phyloP scores from a whole-genome alignment of 2,888 invertebrate species.

The Ephialtes manifestator region DNA sequence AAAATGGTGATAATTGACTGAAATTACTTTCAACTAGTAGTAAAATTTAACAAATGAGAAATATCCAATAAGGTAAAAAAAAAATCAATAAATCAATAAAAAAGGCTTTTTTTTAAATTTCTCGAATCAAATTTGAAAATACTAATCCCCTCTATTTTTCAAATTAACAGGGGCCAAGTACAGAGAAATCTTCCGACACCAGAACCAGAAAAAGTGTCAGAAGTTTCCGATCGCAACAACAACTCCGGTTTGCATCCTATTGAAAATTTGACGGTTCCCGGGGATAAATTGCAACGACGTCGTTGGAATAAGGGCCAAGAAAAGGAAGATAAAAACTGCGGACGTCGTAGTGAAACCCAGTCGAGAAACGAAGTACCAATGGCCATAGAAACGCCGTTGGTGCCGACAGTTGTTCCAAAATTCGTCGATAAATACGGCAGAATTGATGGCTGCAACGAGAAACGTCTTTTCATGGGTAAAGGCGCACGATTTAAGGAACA shows the following conservation, averaged over 20 bases:
- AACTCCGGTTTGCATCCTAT: background rate
- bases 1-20: too few relatives aligned
- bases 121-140: background rate
- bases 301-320: background rate
- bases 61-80: too few relatives aligned
- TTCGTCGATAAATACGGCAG: constrained; percentile 71
- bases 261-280: background rate
- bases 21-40: too few relatives aligned
- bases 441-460: constrained; percentile 70
- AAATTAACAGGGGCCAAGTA: constrained; percentile 48
- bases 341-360: background rate
- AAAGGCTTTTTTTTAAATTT: too few relatives aligned
- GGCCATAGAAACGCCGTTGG: background rate
- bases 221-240: constrained; percentile 47
- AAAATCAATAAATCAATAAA: too few relatives aligned
- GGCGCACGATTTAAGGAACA: constrained; percentile 75
- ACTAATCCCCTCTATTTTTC: background rate
- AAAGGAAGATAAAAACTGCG: background rate
- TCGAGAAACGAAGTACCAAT: background rate
- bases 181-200: constrained; percentile 59
- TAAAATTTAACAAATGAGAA: too few relatives aligned
- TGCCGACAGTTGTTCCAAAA: background rate
- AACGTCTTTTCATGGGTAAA: constrained; percentile 71
- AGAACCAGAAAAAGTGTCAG: background rate
- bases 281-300: background rate